Conservation (phyloP, 2,113 vertebrate genomes). For the Orycteropus afer region DNA sequence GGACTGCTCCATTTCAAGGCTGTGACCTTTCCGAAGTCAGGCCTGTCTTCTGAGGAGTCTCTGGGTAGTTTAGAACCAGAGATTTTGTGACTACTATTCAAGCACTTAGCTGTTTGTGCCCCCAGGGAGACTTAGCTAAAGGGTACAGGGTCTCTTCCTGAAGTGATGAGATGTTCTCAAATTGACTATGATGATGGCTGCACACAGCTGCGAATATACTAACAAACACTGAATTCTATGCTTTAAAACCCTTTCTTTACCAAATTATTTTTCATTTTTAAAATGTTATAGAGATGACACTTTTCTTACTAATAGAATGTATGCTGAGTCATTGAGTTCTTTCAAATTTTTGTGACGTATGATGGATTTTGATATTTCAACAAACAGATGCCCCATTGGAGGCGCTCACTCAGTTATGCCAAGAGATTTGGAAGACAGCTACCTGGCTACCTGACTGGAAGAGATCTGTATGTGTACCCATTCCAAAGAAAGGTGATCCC, state of each 20-base stretch:
- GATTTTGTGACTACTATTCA: neutral
- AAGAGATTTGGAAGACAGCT: no score
- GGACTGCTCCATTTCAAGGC: neutral
- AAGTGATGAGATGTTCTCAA: slow-evolving; percentile 23
- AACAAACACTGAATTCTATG: neutral
- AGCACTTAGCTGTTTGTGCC: neutral
- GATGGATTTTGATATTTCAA: neutral
- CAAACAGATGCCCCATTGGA: no score
- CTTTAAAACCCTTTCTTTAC: neutral
- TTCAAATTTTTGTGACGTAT: neutral
- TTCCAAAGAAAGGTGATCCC: no score
- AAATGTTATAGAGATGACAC: neutral
- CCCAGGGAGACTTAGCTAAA: neutral
- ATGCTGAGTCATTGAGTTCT: neutral
- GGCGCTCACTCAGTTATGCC: no score
- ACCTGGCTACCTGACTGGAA: no score
- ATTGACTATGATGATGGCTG: no score
- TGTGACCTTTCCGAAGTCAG: neutral
- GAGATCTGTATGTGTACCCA: no score
- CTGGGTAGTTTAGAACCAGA: neutral
- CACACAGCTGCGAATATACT: slow-evolving; percentile 10
- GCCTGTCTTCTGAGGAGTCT: neutral
- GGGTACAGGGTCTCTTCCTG: neutral
- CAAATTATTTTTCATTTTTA: neutral
- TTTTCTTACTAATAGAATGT: neutral